Base-by-base conservation (phyloP, 2,113 vertebrate genomes). In the Tor tambroides region DNA sequence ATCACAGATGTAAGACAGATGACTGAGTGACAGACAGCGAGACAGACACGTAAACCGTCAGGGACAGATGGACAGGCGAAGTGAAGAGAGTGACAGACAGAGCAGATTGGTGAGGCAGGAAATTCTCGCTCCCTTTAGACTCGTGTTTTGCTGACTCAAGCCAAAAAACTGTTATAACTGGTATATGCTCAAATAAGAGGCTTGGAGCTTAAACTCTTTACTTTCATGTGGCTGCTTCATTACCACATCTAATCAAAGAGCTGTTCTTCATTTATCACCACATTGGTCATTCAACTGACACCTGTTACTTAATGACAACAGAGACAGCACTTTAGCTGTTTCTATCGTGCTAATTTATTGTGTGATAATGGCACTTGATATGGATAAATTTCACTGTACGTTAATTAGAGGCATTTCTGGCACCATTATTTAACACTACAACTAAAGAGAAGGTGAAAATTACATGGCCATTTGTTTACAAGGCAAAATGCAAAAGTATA, bases 21-120 rank as follows among this genome's bases (percentile, higher is more conserved):
- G 21, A 59, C 23, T 0, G 14, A 67, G 59, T 67, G 80, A 82
- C 80, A 46, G 56, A 80, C 78, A 38, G 35, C 7, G 32, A 80
- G 56, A 61, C 28, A 59, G 56, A 63, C n/a, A 67, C 38, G 15
- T 17, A 43, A 67, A 49, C n/a, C 32, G 3, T 41, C 54, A 61
- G 54, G 54, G 78, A 80, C 78, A 80, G 78, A 63, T 80, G 54
- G 23, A 61, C 78, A 5, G 78, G 78, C 32, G 6, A 80, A 81
- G 80, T 65, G 38, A 81, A 54, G 43, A 54, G 15, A 63, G 80
- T 83, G 81, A 71, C 19, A 69, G 65, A 83, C 81, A 71, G 41
- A 71, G 63, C 81, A 83, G 81, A 83, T 71, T 51, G 43, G 65
- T n/a, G 26, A 71, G n/a, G 56, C 43, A 6, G n/a, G 41, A 69